Conservation (phyloP, 2,113 vertebrate species). For the Microcebus lehilahytsara region DNA sequence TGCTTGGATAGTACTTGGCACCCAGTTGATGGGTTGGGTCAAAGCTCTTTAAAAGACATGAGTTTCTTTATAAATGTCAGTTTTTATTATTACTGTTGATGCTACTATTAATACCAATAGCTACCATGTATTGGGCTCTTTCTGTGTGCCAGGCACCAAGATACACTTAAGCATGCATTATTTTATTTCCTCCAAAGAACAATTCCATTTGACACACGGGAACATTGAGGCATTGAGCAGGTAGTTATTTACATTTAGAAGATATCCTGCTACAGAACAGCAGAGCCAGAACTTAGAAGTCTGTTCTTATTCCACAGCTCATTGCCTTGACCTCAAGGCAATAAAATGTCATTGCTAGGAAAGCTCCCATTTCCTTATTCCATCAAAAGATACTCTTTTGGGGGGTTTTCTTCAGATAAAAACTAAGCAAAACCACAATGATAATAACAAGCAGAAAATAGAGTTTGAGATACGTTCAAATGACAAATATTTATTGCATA, state of each 20-base stretch:
- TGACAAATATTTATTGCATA: not conserved
- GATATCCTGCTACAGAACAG: not conserved
- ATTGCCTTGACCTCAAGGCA: not conserved
- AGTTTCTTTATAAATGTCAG: not conserved
- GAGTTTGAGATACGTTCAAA: not conserved
- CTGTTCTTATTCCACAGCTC: not conserved
- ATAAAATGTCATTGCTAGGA: not conserved
- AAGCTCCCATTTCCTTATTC: not conserved
- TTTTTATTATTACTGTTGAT: not conserved
- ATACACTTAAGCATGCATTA: not conserved
- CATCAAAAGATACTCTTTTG: not conserved
- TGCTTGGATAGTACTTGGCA: not conserved
- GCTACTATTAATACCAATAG: not conserved
- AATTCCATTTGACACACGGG: not conserved
- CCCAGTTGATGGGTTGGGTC: not conserved
- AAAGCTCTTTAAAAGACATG: not conserved
- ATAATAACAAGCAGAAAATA: not conserved
- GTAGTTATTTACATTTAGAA: not conserved
- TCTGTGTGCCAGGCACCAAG: not conserved
- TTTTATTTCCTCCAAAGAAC: not conserved
- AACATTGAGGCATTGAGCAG: not conserved
- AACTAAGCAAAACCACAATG: not conserved
- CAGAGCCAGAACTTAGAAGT: constrained; percentile 23
- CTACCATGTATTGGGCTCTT: not conserved
- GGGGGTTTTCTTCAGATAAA: not conserved